Evolutionary conservation across 2,888 invertebrate species (phyloP).

Genomic region (Ornithoptera alexandrae): DNA sequence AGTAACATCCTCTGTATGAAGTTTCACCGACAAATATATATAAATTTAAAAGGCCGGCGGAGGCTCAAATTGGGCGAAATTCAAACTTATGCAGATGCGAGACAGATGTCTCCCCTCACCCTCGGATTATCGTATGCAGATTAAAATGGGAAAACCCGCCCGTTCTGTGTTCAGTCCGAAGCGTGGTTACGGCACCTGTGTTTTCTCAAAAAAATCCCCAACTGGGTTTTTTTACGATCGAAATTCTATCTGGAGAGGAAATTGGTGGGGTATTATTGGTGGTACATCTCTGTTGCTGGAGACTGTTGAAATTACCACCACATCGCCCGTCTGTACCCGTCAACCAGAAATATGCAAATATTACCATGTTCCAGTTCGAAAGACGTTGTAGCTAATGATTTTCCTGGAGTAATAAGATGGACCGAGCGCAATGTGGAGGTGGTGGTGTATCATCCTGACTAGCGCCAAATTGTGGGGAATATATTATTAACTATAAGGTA

Average conservation of each 20-base stretch:
- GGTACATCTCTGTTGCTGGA: neutral
- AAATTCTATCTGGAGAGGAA: neutral
- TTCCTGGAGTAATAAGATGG: too few relatives aligned
- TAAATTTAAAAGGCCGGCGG: constrained; percentile 66
- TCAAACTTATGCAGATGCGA: constrained; percentile 71
- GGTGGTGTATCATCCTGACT: too few relatives aligned
- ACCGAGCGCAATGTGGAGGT: too few relatives aligned
- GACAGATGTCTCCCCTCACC: constrained; percentile 69
- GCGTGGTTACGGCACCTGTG: constrained; percentile 53
- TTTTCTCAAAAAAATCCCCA: constrained; percentile 34
- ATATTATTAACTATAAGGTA: too few relatives aligned
- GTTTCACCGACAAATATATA: constrained; percentile 44
- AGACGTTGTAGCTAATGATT: too few relatives aligned
- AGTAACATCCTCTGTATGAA: constrained; percentile 41
- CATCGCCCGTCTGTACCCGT: neutral
- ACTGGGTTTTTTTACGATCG: constrained; percentile 14
- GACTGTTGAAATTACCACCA: too few relatives aligned
- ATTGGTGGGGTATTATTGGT: neutral
- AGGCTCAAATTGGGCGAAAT: constrained; percentile 67
- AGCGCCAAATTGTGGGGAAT: too few relatives aligned
- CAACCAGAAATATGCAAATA: too few relatives aligned
- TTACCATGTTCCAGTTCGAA: neutral
- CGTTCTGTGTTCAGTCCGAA: constrained; percentile 47
- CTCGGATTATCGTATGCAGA: constrained; percentile 74
- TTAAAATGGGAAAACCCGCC: constrained; percentile 57